Base-by-base conservation (phyloP, 2,113 vertebrate genomes). In the Trogon surrucura region DNA sequence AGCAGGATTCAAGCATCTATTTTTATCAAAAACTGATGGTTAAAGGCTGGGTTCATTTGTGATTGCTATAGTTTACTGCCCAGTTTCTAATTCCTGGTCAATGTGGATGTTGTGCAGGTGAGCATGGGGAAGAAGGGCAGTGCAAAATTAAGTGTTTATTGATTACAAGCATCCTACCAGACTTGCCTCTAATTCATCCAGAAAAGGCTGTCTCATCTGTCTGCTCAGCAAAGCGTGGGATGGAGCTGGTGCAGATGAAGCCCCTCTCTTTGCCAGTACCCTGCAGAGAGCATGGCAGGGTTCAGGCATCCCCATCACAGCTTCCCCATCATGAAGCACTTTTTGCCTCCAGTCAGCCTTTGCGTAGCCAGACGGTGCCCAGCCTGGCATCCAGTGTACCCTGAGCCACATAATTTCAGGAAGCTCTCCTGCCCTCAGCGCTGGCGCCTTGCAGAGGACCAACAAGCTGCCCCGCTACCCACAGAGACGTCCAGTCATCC, bases 1-100 rank as follows among this genome's bases (percentile, higher is more conserved):
- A 96, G 95, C 84, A 80, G 91, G 94, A 96, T 95, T 95, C 65
- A 75, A 65, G 83, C 94, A 72, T 92, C 96, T 97, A 96, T 97
- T 96, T 97, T 95, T 97, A 82, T 89, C 93, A 93, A 75, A 91
- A 96, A 79, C 78, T 74, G 95, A 95, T 92, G 86, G 91, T 60
- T 92, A 48, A 75, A 84, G 89, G 47, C 91, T 84, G 86, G 34
- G 61, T 91, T 95, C 61, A 11, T 93, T 95, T 81, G 86, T 81
- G 80, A 72, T 60, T 67, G 84, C 84, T 67, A 5, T 86, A 95
- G 92, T 95, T 96, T 95, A 93, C 86, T 65, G 86, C 73, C 53
- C 61, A 45, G 80, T 93, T 95, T 84, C 93, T 92, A 38, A 81
- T 95, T 95, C 65, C 91, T 96, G 73, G 84, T 79, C 80, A 51